A percentile compares a stretch with the other conserved stretches of the same genome.
phyloP scores from a whole-genome alignment of 2,888 invertebrate species.

The Chironomus riparius region DNA sequence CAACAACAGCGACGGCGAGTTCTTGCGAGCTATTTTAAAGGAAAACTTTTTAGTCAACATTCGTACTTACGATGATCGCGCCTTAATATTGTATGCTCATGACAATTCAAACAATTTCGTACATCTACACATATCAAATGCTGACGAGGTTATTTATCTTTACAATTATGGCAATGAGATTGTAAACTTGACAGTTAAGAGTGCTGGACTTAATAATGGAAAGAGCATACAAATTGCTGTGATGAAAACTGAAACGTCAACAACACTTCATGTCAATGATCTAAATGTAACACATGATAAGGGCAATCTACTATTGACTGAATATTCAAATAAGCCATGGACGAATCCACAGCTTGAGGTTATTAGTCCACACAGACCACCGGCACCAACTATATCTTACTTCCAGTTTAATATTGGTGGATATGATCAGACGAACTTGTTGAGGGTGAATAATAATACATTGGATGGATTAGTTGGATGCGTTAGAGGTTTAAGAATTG shows the following conservation, averaged over 20 bases:
- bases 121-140: constrained; percentile 73
- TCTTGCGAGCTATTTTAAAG: constrained; percentile 60
- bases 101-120: constrained; percentile 91
- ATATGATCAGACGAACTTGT: constrained; percentile 64
- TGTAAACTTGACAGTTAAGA: constrained; percentile 65
- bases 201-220: constrained; percentile 66
- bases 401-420: constrained; percentile 84
- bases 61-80: constrained; percentile 73
- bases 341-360: constrained; percentile 77
- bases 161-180: constrained; percentile 77
- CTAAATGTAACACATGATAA: constrained; percentile 60
- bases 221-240: constrained; percentile 85
- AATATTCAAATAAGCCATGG: constrained; percentile 82
- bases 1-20: constrained; percentile 38
- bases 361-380: constrained; percentile 77
- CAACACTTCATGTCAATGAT: constrained; percentile 74
- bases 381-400: constrained; percentile 81
- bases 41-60: constrained; percentile 81
- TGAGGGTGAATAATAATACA: constrained; percentile 47
- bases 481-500: constrained; percentile 77
- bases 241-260: constrained; percentile 58
- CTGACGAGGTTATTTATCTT: constrained; percentile 69
- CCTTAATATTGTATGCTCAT: constrained; percentile 80
- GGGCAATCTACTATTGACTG: constrained; percentile 59
- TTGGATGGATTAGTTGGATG: constrained; percentile 77